These are phyloP conservation scores for Coptotermes formosanus DNA, from an alignment of 1,140 invertebrate species.

Conservation along the genomic window DNA sequence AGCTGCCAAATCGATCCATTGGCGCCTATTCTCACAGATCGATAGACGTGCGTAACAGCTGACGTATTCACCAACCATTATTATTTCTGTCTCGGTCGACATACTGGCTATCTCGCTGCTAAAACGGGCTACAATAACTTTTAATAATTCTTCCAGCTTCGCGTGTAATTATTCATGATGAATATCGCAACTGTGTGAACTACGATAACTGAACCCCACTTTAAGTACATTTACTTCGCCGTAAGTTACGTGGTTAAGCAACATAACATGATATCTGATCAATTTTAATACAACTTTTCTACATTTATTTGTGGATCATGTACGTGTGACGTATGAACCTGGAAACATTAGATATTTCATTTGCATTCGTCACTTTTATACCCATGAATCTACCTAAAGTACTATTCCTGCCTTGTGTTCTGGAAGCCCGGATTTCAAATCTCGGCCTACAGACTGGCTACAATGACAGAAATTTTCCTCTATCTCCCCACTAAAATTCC, in stretches of 20 bases:
- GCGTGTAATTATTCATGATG: not conserved
- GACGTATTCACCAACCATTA: not conserved
- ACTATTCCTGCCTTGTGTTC: no score
- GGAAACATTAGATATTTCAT: not conserved
- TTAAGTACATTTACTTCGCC: not conserved
- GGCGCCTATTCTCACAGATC: conserved; percentile 5
- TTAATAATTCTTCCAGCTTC: not conserved
- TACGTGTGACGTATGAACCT: no score
- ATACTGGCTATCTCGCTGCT: not conserved
- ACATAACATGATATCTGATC: no score
- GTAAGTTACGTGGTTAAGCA: not conserved
- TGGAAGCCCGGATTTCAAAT: no score
- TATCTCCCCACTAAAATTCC: no score
- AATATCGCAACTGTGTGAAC: not conserved
- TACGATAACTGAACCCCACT: not conserved
- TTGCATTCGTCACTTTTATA: not conserved
- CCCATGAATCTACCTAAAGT: no score
- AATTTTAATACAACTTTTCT: not conserved
- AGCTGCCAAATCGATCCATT: conserved; percentile 3
- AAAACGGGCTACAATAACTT: not conserved
- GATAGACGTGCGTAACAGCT: conserved; percentile 5
- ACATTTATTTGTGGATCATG: not conserved
- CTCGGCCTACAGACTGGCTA: no score
- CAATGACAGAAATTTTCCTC: no score
- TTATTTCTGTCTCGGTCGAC: not conserved